Evolutionary conservation across 2,113 vertebrate genomes (phyloP).

Genomic region (Malurus cyaneus): DNA sequence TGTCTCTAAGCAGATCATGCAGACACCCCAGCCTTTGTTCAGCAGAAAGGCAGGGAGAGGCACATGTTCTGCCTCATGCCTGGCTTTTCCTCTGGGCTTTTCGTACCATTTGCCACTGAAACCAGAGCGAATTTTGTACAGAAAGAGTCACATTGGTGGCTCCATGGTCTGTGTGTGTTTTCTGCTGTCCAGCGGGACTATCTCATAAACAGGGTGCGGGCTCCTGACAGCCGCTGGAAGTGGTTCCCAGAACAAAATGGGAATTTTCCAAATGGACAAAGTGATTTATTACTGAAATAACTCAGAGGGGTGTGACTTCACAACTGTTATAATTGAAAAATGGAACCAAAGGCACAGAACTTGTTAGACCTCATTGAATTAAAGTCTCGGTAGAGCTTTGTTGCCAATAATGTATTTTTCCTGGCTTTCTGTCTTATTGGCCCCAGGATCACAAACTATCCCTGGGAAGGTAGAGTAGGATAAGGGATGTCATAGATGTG

Average conservation of each 20-base stretch:
- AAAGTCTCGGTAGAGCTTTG: not conserved
- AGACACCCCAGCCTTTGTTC: not conserved
- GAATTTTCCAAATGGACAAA: constrained; percentile 42
- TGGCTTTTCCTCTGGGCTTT: not conserved
- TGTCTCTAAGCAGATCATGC: not conserved
- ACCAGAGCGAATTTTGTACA: not conserved
- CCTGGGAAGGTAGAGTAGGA: not conserved
- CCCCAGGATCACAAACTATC: not conserved
- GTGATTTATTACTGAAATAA: constrained; percentile 21
- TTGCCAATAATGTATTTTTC: constrained; percentile 2
- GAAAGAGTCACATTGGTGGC: not conserved
- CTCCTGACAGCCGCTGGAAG: constrained; percentile 29
- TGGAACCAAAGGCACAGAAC: constrained; percentile 16
- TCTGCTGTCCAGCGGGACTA: constrained; percentile 11
- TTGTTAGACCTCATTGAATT: constrained; percentile 1
- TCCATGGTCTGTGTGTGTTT: not conserved
- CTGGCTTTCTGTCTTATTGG: not conserved
- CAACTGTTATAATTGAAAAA: constrained; percentile 48
- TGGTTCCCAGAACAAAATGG: constrained; percentile 10
- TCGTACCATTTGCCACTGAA: not conserved
- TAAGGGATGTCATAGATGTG: not conserved
- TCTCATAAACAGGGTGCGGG: constrained; percentile 38
- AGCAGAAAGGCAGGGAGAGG: not conserved
- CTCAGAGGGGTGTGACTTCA: constrained; percentile 46
- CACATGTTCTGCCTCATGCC: not conserved